Evolutionary conservation across 2,888 invertebrate genomes (phyloP).

Genomic region (Clitarchus hookeri): DNA sequence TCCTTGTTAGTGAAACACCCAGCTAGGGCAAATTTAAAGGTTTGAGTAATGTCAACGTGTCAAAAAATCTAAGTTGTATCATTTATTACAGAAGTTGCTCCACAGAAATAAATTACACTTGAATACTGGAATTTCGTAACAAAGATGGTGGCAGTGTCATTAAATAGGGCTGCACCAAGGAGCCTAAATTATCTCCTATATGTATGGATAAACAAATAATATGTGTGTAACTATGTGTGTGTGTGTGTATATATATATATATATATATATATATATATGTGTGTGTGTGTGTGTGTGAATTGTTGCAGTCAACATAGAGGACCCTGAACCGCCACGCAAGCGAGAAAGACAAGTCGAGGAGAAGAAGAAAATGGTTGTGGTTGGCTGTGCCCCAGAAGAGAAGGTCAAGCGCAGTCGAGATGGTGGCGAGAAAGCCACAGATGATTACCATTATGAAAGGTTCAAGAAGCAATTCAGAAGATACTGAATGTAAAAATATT

Average conservation of each 20-base stretch:
- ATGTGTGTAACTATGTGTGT: not conserved
- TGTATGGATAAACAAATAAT: too few species aligned
- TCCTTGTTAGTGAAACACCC: too few species aligned
- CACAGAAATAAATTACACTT: too few species aligned
- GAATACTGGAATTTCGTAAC: too few species aligned
- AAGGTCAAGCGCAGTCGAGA: slow-evolving; percentile 53
- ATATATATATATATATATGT: too few species aligned
- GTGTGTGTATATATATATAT: not conserved
- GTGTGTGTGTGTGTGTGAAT: not conserved
- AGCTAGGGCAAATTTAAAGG: too few species aligned
- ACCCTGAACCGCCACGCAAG: slow-evolving; percentile 63
- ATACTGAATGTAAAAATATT: slow-evolving; percentile 59
- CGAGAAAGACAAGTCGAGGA: slow-evolving; percentile 39
- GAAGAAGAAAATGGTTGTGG: slow-evolving; percentile 56
- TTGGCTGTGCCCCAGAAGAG: slow-evolving; percentile 37
- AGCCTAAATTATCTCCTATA: too few species aligned
- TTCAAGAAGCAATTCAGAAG: slow-evolving; percentile 95
- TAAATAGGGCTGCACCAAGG: too few species aligned
- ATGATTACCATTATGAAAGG: slow-evolving; percentile 95
- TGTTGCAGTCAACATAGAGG: slow-evolving; percentile 82
- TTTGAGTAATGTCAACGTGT: too few species aligned
- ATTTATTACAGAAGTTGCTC: too few species aligned
- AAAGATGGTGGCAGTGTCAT: too few species aligned
- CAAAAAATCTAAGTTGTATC: too few species aligned
- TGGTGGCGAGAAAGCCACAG: slow-evolving; percentile 89